Evolutionary conservation across 2,113 vertebrate species (phyloP), one percentile per base, ranked within the genome.

Genomic region (Prionailurus viverrinus): DNA sequence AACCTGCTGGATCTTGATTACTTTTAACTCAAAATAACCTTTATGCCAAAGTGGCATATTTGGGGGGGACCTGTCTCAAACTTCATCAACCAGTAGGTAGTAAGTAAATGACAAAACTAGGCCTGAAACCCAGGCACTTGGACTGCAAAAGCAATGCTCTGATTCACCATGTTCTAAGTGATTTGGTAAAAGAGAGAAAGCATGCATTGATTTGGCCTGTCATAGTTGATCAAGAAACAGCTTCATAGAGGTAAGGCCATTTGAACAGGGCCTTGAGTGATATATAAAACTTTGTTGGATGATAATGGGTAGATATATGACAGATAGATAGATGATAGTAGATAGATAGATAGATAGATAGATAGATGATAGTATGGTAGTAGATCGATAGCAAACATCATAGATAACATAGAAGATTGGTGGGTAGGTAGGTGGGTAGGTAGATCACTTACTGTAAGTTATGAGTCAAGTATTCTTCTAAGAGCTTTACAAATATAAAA

Each of bases 251-350:
- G 45, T 66, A 45, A 90, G 61, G 63, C 27, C 36, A 21, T 89
- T 92, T 85, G 48, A 85, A 15, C n/a, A 82, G 23, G 66, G 5
- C 19, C 69, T 85, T 96, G 66, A 92, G 29, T n/a, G 41, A 41
- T n/a, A 27, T 9, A 66, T 83, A 71, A 6, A 78, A 31, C 80
- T 92, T 96, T 91, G 61, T 87, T 86, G 55, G 51, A 90, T 90
- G 36, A 10, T 73, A 10, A 63, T 91, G n/a, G 45, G 36, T 69
- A 86, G 74, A 48, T 29, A 48, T 39, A 29, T 76, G 61, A 63
- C 25, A 31, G 39, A 78, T 31, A 73, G n/a, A 36, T 69, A 27
- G 36, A 74, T 41, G 6, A 71, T 71, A 66, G 16, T 45, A 45
- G 39, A 74, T 74, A 45, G 71, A 76, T 58, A 58, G 6, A 58